Conservation (phyloP, 2,113 vertebrate species). For the Ploceus nigricollis region DNA sequence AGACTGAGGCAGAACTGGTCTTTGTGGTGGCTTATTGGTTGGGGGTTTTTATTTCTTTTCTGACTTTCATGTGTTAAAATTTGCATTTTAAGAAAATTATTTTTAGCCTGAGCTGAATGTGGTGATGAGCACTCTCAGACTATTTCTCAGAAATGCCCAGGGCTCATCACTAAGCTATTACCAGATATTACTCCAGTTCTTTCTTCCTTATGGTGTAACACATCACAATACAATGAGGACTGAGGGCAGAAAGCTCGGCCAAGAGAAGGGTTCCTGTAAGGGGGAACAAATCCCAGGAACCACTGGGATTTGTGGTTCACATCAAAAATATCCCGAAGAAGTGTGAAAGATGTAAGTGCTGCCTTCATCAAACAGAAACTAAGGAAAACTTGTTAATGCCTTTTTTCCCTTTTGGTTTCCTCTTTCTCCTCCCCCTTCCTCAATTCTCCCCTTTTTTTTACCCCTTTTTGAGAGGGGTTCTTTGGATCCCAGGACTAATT, state of each 20-base stretch:
- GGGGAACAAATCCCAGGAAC: neutral
- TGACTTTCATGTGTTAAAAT: neutral
- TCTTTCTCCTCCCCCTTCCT: too few relatives aligned
- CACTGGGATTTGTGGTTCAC: neutral
- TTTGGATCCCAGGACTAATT: neutral
- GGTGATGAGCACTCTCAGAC: neutral
- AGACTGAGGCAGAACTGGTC: neutral
- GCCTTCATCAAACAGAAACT: neutral
- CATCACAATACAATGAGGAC: neutral
- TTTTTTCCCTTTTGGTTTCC: neutral
- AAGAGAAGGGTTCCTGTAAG: neutral
- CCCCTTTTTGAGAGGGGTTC: fast-evolving
- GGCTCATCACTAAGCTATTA: neutral
- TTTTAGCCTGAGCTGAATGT: neutral
- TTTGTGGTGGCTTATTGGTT: neutral
- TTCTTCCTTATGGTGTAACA: neutral
- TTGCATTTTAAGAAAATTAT: neutral
- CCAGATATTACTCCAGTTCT: neutral
- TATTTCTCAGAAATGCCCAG: neutral
- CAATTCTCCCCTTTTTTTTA: fast-evolving
- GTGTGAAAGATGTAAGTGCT: neutral
- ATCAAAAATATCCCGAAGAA: neutral
- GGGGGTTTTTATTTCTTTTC: neutral
- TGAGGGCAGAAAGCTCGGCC: neutral
- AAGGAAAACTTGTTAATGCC: neutral